A percentile compares a stretch with the other conserved stretches of the same genome.
phyloP scores from a whole-genome alignment of 1,140 invertebrate species.

The Drosophila hydei region DNA sequence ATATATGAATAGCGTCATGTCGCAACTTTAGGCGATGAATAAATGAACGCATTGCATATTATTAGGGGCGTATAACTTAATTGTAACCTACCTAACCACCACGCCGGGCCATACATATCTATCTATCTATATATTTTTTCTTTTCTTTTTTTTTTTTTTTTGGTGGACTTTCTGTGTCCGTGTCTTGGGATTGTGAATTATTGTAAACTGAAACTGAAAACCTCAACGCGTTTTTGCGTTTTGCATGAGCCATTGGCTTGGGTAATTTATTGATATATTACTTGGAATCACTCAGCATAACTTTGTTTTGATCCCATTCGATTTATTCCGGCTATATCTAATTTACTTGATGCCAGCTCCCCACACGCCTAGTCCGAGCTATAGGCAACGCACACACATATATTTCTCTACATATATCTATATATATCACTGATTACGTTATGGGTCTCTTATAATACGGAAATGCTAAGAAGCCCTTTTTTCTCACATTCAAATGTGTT shows the following conservation, averaged over 20 bases:
- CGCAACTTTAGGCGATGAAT: conserved; percentile 74
- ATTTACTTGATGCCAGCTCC: conserved; percentile 51
- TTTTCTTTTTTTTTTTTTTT: too few species aligned
- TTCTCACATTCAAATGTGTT: background rate
- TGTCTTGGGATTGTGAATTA: conserved; percentile 35
- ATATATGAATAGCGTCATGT: conserved; percentile 77
- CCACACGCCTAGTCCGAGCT: background rate
- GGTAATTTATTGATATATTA: conserved; percentile 81
- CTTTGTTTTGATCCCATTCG: conserved; percentile 57
- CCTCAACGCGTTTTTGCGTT: conserved; percentile 30
- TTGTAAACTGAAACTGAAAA: conserved; percentile 51
- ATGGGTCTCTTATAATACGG: background rate
- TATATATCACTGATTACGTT: too few species aligned
- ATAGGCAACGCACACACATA: background rate
- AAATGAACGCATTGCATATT: conserved; percentile 65
- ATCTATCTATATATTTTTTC: conserved; percentile 14
- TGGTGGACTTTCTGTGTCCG: conserved; percentile 33
- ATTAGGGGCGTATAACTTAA: conserved; percentile 78
- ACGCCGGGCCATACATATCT: conserved; percentile 12
- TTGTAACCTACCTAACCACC: conserved; percentile 47
- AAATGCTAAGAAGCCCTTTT: background rate
- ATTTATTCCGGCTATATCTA: conserved; percentile 59
- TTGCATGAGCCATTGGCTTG: conserved; percentile 54
- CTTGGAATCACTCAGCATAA: conserved; percentile 80
- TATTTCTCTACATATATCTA: too few species aligned